phyloP scores from a whole-genome alignment of 2,888 invertebrate species.

The Catocala sponsa region DNA sequence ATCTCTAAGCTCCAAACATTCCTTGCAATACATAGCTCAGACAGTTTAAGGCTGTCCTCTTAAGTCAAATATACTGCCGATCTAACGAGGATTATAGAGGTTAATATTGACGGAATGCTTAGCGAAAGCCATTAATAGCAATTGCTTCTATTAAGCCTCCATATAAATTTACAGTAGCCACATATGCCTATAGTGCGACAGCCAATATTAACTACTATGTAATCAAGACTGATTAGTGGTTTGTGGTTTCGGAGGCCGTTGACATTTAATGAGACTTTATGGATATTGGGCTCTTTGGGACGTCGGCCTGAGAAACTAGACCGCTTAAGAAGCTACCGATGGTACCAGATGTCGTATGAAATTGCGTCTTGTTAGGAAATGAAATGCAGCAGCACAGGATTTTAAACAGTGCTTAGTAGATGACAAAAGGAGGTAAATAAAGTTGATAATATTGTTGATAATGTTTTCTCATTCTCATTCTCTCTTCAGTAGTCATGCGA shows the following conservation, averaged over 20 bases:
- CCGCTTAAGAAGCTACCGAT: not conserved
- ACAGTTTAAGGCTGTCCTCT: slow-evolving; percentile 27
- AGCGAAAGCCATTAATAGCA: slow-evolving; percentile 51
- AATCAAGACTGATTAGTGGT: slow-evolving; percentile 33
- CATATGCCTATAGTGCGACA: slow-evolving; percentile 28
- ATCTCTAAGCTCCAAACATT: too few relatives aligned
- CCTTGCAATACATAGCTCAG: too few relatives aligned
- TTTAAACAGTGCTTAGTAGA: too few relatives aligned
- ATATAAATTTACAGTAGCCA: slow-evolving; percentile 13
- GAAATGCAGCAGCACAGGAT: too few relatives aligned
- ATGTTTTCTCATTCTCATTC: too few relatives aligned
- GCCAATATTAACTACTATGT: slow-evolving; percentile 42
- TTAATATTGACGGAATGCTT: slow-evolving; percentile 41
- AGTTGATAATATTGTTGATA: too few relatives aligned
- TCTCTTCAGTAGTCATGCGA: too few relatives aligned
- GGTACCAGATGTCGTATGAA: too few relatives aligned
- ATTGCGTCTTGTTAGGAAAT: too few relatives aligned
- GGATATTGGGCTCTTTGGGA: not conserved
- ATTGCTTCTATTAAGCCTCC: slow-evolving; percentile 50
- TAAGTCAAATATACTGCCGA: slow-evolving; percentile 36
- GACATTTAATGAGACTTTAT: slow-evolving; percentile 10
- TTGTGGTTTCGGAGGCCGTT: slow-evolving; percentile 34
- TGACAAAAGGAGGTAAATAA: too few relatives aligned
- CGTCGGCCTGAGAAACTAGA: not conserved
- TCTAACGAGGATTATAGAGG: slow-evolving; percentile 43